Evolutionary conservation across 2,888 invertebrate species (phyloP).

Genomic region (Zaprionus obscuricornis): DNA sequence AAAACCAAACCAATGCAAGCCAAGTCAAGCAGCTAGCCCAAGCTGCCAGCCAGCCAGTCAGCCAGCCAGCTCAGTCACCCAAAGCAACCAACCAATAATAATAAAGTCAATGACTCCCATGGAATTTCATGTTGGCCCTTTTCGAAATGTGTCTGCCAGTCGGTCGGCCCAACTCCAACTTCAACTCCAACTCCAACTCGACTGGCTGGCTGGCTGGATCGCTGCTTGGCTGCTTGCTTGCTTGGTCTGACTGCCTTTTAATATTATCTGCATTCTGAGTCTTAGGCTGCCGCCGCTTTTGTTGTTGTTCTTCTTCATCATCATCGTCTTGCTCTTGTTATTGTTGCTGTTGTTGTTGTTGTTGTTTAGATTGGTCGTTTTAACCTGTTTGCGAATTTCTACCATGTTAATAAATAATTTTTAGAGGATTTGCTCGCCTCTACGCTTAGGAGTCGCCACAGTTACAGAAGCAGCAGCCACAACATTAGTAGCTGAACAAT

Average conservation of each 20-base stretch:
- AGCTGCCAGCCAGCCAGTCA: conserved; percentile 3
- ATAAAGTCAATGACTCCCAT: conserved; percentile 81
- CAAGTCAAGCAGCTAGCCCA: background rate
- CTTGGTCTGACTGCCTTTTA: conserved; percentile 65
- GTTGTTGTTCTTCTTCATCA: conserved; percentile 17
- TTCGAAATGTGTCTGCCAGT: conserved; percentile 74
- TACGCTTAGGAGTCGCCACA: conserved; percentile 46
- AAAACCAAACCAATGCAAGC: conserved; percentile 20
- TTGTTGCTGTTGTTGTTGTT: conserved; percentile 42
- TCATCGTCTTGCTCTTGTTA: conserved; percentile 15
- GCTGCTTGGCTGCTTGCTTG: conserved; percentile 27
- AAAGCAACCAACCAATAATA: conserved; percentile 62
- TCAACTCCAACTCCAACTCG: conserved; percentile 13
- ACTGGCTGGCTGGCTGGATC: conserved; percentile 13
- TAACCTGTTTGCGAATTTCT: conserved; percentile 82
- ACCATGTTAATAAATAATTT: conserved; percentile 83
- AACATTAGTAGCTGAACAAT: conserved; percentile 39
- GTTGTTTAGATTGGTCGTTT: conserved; percentile 76
- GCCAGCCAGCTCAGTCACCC: conserved; percentile 28
- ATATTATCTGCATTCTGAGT: conserved; percentile 75
- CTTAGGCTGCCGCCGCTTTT: conserved; percentile 65
- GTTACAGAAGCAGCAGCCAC: conserved; percentile 32
- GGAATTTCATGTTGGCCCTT: conserved; percentile 80
- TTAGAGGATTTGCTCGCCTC: conserved; percentile 78
- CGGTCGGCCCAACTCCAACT: conserved; percentile 55